A percentile compares a stretch with the other conserved stretches of the same genome.
Evolutionary conservation across 1,140 invertebrate genomes (phyloP).

Genomic region (Akabosia matsudoensis): DNA sequence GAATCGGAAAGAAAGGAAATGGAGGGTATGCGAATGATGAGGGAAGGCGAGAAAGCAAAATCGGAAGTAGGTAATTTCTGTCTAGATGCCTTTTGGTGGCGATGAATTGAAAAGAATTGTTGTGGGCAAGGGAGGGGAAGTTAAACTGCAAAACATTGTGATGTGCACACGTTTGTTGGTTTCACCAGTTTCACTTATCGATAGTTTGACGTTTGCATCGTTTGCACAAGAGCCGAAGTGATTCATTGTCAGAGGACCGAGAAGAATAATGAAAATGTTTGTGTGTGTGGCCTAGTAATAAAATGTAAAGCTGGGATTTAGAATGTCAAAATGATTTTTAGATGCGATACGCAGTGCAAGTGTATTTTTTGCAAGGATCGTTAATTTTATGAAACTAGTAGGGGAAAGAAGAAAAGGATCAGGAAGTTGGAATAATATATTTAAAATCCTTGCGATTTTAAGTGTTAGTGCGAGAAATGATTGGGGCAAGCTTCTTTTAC

Average conservation of each 20-base stretch:
- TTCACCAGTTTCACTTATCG: too few species aligned
- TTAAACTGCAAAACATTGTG: not conserved
- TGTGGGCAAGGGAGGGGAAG: not conserved
- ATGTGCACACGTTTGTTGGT: too few species aligned
- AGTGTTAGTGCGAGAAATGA: not conserved
- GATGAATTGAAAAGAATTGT: not conserved
- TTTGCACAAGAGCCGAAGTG: too few species aligned
- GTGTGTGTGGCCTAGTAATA: too few species aligned
- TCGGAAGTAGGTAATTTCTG: slow-evolving; percentile 47
- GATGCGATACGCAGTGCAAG: not conserved
- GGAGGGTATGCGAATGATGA: not conserved
- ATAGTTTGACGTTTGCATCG: too few species aligned
- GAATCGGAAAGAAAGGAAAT: slow-evolving; percentile 1
- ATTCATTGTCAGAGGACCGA: too few species aligned
- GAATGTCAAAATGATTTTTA: too few species aligned
- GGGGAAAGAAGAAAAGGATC: not conserved
- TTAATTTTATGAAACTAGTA: not conserved
- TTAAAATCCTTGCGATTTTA: not conserved
- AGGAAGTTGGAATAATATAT: not conserved
- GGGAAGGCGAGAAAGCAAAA: slow-evolving; percentile 35
- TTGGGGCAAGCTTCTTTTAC: not conserved
- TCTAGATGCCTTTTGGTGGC: slow-evolving; percentile 21
- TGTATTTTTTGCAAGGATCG: not conserved
- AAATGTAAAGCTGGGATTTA: too few species aligned
- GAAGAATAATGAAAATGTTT: too few species aligned